phyloP scores from a whole-genome alignment of 2,888 invertebrate species.

The Chalcis sispes region DNA sequence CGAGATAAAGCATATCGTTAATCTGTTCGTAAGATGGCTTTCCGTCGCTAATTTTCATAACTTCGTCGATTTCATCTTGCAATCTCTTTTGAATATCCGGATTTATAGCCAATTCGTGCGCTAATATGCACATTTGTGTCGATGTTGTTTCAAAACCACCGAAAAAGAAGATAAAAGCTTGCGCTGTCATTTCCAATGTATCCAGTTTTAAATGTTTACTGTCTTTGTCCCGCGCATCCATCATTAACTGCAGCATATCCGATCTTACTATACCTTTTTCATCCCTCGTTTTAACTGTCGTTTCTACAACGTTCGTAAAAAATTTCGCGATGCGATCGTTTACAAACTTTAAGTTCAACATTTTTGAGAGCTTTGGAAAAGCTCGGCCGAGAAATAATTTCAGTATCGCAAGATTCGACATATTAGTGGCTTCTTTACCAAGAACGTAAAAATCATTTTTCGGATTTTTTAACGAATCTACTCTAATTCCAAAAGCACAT shows the following conservation, averaged over 20 bases:
- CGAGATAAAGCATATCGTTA: conserved; percentile 78
- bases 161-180: conserved; percentile 62
- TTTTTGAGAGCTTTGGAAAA: conserved; percentile 54
- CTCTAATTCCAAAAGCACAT: conserved; percentile 75
- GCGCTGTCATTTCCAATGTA: conserved; percentile 74
- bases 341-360: background rate
- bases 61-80: conserved; percentile 69
- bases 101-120: conserved; percentile 63
- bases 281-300: conserved; percentile 61
- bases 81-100: conserved; percentile 64
- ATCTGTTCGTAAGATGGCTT: conserved; percentile 75
- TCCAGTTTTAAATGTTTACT: conserved; percentile 55
- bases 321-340: conserved; percentile 27
- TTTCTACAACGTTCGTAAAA: conserved; percentile 58
- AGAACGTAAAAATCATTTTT: conserved; percentile 68
- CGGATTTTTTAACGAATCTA: conserved; percentile 69
- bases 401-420: conserved; percentile 47
- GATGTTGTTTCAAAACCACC: conserved; percentile 68
- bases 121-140: conserved; percentile 63
- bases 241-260: conserved; percentile 80
- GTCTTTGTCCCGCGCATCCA: conserved; percentile 73
- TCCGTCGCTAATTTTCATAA: conserved; percentile 63
- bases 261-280: conserved; percentile 73
- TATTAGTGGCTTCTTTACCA: conserved; percentile 63
- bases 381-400: conserved; percentile 55